Conservation (phyloP, 64 coral and sea anemone species). For the Orbicella faveolata region DNA sequence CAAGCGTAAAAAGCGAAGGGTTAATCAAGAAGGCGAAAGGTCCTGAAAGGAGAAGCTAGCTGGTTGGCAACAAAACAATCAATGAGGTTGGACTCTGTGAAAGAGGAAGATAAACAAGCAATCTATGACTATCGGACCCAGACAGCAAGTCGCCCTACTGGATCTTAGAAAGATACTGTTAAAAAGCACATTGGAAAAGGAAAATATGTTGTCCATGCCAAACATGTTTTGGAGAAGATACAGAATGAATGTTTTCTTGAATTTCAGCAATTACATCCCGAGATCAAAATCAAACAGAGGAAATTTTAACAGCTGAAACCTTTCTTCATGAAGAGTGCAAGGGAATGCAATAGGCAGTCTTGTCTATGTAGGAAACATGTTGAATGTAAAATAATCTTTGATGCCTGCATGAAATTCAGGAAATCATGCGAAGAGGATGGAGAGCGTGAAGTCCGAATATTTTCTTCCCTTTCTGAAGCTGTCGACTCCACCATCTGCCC, state of each 20-base stretch:
- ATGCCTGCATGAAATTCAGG: constrained; percentile 64
- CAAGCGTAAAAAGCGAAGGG: not conserved
- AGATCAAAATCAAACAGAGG: constrained; percentile 71
- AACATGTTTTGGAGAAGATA: constrained; percentile 59
- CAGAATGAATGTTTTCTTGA: constrained; percentile 56
- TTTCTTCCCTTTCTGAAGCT: constrained; percentile 56
- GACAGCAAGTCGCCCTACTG: constrained; percentile 48
- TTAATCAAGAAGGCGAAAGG: constrained; percentile 12
- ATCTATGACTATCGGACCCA: constrained; percentile 52
- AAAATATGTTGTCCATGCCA: constrained; percentile 56
- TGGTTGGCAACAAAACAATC: constrained; percentile 50
- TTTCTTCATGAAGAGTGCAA: constrained; percentile 57
- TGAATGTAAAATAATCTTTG: constrained; percentile 59
- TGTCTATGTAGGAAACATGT: constrained; percentile 73
- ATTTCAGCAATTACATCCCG: constrained; percentile 67
- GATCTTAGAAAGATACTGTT: constrained; percentile 59
- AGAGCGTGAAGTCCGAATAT: not conserved
- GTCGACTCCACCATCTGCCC: constrained; percentile 55
- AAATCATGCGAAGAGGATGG: constrained; percentile 17
- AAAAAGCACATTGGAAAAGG: constrained; percentile 12
- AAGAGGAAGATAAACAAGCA: constrained; percentile 46
- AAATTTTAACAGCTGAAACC: constrained; percentile 63
- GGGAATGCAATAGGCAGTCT: constrained; percentile 68
- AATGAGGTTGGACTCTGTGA: constrained; percentile 38
- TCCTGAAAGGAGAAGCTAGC: constrained; percentile 18